Percentiles rank a stretch among this genome's conserved stretches.
phyloP scores from a whole-genome alignment of 1,140 invertebrate genomes.

The Neodiprion fabricii region DNA sequence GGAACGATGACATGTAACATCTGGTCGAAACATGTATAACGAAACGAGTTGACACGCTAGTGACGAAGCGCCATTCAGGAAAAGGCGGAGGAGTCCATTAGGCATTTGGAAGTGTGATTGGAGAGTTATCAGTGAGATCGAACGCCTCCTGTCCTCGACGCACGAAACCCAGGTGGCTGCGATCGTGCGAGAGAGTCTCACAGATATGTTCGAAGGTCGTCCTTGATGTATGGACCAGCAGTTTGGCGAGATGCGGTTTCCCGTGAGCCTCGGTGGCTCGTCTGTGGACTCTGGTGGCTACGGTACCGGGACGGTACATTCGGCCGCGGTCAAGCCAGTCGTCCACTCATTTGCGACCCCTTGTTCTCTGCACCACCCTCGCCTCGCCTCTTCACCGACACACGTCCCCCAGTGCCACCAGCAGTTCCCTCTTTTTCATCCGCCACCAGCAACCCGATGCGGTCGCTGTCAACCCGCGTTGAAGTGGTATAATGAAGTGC shows the following conservation, averaged over 20 bases:
- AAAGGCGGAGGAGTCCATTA: too few species aligned
- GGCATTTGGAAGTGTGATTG: too few species aligned
- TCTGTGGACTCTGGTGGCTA: neutral
- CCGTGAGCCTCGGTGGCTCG: neutral
- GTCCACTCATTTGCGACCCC: slow-evolving; percentile 50
- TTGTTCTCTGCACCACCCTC: slow-evolving; percentile 43
- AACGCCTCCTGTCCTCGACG: too few species aligned
- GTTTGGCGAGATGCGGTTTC: neutral
- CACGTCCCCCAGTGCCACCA: slow-evolving; percentile 5
- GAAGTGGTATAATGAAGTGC: slow-evolving; percentile 7
- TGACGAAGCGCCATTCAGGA: too few species aligned
- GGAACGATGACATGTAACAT: too few species aligned
- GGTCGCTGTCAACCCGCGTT: slow-evolving; percentile 1
- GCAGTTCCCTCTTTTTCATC: slow-evolving; percentile 5
- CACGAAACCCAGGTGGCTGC: too few species aligned
- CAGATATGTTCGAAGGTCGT: neutral
- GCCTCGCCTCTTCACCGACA: slow-evolving; percentile 32
- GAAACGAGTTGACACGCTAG: too few species aligned
- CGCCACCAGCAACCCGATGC: neutral
- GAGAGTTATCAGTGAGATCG: too few species aligned
- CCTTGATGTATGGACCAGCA: slow-evolving; percentile 2
- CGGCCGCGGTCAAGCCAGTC: slow-evolving; percentile 43
- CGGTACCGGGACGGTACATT: slow-evolving; percentile 24
- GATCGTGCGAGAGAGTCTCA: too few species aligned
- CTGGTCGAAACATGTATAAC: too few species aligned